Evolutionary conservation across 92 coral and sea anemone genomes (phyloP).

Genomic region (Umimayanthus kanabou): DNA sequence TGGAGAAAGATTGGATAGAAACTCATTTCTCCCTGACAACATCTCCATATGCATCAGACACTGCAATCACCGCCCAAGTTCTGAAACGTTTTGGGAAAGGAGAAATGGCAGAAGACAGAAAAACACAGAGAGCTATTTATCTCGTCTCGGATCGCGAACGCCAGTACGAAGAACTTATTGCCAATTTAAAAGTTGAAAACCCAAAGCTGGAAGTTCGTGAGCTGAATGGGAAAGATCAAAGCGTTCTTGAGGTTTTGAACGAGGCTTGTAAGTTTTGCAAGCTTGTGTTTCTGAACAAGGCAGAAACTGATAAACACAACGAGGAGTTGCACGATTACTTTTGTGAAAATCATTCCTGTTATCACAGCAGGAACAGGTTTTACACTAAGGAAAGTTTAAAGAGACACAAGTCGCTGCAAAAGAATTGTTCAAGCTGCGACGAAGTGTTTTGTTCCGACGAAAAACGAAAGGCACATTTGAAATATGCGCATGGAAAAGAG

Average conservation of each 20-base stretch:
- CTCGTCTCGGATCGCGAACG: conserved; percentile 81
- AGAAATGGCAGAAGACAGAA: conserved; percentile 38
- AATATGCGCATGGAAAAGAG: conserved; percentile 55
- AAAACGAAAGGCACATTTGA: conserved; percentile 59
- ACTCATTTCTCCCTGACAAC: conserved; percentile 76
- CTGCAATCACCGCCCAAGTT: conserved; percentile 64
- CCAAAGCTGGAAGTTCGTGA: conserved; percentile 57
- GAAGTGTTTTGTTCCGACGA: conserved; percentile 70
- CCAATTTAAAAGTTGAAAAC: conserved; percentile 59
- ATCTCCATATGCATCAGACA: conserved; percentile 91
- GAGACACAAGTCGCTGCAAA: conserved; percentile 64
- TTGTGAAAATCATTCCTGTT: conserved; percentile 75
- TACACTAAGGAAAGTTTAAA: conserved; percentile 60
- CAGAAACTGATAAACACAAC: conserved; percentile 64
- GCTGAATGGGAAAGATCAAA: conserved; percentile 71
- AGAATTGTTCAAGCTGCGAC: conserved; percentile 66
- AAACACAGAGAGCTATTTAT: conserved; percentile 41
- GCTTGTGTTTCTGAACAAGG: conserved; percentile 61
- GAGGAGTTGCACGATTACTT: conserved; percentile 62
- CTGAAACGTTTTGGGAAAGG: conserved; percentile 56
- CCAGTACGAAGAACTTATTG: conserved; percentile 81
- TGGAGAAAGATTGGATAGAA: conserved; percentile 70
- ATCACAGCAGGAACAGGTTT: conserved; percentile 60
- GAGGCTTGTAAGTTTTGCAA: conserved; percentile 77
- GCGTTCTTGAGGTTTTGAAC: conserved; percentile 62